phyloP scores from a whole-genome alignment of 1,140 invertebrate species.

The Drosophila sp. region DNA sequence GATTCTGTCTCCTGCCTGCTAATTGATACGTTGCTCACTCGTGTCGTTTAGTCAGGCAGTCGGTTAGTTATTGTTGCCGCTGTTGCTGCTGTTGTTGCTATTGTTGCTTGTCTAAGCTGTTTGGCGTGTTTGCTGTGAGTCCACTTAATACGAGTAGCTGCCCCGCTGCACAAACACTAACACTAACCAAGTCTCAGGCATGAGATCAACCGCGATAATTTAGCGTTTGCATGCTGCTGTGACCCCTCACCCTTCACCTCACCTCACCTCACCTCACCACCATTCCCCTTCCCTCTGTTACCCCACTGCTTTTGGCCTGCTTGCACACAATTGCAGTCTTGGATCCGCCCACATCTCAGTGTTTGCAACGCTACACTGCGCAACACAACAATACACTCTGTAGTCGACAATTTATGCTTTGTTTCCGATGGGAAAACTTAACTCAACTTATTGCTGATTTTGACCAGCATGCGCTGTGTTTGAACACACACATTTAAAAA shows the following conservation, averaged over 20 bases:
- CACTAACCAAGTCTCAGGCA: constrained; percentile 3
- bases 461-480: background rate
- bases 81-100: constrained; percentile 19
- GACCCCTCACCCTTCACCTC: background rate
- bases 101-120: constrained; percentile 9
- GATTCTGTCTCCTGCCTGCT: constrained; percentile 47
- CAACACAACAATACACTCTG: constrained; percentile 22
- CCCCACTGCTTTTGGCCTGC: background rate
- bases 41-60: constrained; percentile 13
- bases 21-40: constrained; percentile 63
- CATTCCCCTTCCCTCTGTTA: background rate
- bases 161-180: constrained; percentile 5
- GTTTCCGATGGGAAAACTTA: constrained; percentile 25
- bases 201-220: constrained; percentile 56
- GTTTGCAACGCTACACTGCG: constrained; percentile 43
- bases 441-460: background rate
- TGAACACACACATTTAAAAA: background rate
- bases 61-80: constrained; percentile 26
- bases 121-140: constrained; percentile 19
- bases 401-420: constrained; percentile 45
- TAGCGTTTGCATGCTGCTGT: constrained; percentile 42
- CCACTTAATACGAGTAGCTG: constrained; percentile 49
- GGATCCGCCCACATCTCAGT: constrained; percentile 34
- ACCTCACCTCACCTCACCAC: background rate
- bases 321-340: background rate